Percentiles rank a stretch among this genome's conserved stretches.
These are phyloP conservation scores for Yponomeuta plumbellus DNA, from an alignment of 2,888 invertebrate genomes.

Conservation along the genomic window DNA sequence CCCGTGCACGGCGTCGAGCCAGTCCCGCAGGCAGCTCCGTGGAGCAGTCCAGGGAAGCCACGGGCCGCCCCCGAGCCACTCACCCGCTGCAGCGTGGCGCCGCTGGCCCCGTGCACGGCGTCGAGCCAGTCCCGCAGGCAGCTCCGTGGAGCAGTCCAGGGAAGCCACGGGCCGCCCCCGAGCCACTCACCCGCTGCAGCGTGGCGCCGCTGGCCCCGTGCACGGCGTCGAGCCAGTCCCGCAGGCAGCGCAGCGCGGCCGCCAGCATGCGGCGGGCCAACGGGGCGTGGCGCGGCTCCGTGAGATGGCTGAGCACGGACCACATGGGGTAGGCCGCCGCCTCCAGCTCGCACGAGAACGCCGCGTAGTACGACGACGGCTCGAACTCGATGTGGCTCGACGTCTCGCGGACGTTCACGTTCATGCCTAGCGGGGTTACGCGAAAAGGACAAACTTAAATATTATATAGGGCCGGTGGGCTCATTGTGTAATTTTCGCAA, in stretches of 20 bases:
- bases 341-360: constrained; percentile 97
- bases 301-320: constrained; percentile 93
- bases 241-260: constrained; percentile 86
- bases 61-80: constrained; percentile 78
- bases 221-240: constrained; percentile 93
- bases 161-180: constrained; percentile 85
- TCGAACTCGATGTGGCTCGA: constrained; percentile 97
- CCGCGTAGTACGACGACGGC: constrained; percentile 97
- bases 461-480: too few species aligned
- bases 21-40: too few species aligned
- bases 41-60: too few species aligned
- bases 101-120: constrained; percentile 84
- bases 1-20: too few species aligned
- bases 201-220: constrained; percentile 82
- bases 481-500: too few species aligned
- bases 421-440: constrained; percentile 86
- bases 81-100: constrained; percentile 79
- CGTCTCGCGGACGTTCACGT: constrained; percentile 94
- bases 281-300: constrained; percentile 82
- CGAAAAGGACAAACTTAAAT: too few species aligned
- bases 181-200: constrained; percentile 72
- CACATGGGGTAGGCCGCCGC: constrained; percentile 99
- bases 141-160: too few species aligned
- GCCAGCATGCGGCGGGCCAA: constrained; percentile 85
- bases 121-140: constrained; percentile 97